Base-by-base conservation (phyloP, 2,888 invertebrate species). In the Leucophenga maculata region DNA sequence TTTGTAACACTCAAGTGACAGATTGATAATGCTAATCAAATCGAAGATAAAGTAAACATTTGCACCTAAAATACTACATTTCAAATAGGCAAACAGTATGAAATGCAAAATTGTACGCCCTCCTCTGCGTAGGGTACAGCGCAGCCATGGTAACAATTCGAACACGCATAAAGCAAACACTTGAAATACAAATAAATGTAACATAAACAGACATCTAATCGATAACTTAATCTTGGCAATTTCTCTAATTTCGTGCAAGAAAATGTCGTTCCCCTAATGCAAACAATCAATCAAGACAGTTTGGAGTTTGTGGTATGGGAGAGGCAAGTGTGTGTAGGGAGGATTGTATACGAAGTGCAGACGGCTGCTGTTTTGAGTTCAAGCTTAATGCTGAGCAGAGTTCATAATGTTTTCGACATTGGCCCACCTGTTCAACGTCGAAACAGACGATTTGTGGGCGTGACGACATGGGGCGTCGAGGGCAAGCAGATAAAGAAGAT, bases 231-330 rank as follows among this genome's bases (percentile, higher is more conserved):
- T 69, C 68, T 72, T 52, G 50, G 62, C 59, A 74, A 74, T 67
- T 69, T 71, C 62, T 57, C 69, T 59, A 66, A 65, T 74, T 67
- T 67, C 68, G 74, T 72, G 73, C 65, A 54, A 62, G 67, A 67
- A 73, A 69, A 69, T 74, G 72, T 65, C 70, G 71, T 72, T 69
- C 60, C 60, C 64, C 31, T 64, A 69, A 68, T 71, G 74, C 70
- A 72, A 74, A 73, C 74, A 75, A 76, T 81, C 81, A 77, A 84
- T 83, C 79, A 78, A 74, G 69, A 66, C 69, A 65, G 50, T 57
- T 18, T 54, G 20, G 22, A 18, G n/a, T 13, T 14, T 65, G 32
- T 16, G 16, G 44, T 50, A 11, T 20, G 26, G 22, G 13, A 48
- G 64, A 18, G 48, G 14, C n/a, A n/a, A 14, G 16, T 44, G 50